A percentile compares a stretch with the other conserved stretches of the same genome.
Evolutionary conservation across 2,797 vertebrate genomes (phyloP).

Genomic region (Leptatherina wallacei): DNA sequence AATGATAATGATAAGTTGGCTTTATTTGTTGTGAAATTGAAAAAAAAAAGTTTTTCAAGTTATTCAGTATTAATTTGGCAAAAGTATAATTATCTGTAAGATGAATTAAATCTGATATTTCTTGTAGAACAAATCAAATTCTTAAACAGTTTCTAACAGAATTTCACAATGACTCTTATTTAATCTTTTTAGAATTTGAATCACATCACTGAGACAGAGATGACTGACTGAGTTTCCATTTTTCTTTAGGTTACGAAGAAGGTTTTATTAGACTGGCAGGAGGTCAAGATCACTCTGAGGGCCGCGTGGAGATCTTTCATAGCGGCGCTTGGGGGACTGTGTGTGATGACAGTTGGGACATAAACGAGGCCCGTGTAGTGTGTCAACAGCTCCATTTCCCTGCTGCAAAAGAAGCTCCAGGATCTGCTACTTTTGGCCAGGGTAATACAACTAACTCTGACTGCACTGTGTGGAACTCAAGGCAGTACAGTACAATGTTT

Average conservation of each 20-base stretch:
- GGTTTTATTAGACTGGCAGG: slow-evolving; percentile 42
- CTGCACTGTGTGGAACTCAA: background rate
- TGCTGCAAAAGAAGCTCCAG: slow-evolving; percentile 7
- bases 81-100: background rate
- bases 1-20: too few relatives aligned
- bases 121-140: background rate
- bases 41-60: background rate
- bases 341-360: slow-evolving; percentile 56
- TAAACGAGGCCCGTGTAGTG: slow-evolving; percentile 40
- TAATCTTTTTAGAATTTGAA: background rate
- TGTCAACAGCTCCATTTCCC: slow-evolving; percentile 54
- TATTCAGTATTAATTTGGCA: background rate
- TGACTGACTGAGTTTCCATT: background rate
- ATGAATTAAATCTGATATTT: too few relatives aligned
- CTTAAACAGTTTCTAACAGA: background rate
- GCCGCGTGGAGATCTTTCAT: slow-evolving; percentile 67
- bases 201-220: background rate
- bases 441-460: slow-evolving; percentile 30
- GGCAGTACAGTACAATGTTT: background rate
- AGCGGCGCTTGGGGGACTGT: slow-evolving; percentile 60
- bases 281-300: slow-evolving; percentile 41
- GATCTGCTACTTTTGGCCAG: slow-evolving; percentile 26
- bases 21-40: background rate
- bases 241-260: slow-evolving; percentile 37
- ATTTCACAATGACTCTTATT: background rate